Evolutionary conservation across 2,888 invertebrate species (phyloP).

Genomic region (Ophion obscuratus): DNA sequence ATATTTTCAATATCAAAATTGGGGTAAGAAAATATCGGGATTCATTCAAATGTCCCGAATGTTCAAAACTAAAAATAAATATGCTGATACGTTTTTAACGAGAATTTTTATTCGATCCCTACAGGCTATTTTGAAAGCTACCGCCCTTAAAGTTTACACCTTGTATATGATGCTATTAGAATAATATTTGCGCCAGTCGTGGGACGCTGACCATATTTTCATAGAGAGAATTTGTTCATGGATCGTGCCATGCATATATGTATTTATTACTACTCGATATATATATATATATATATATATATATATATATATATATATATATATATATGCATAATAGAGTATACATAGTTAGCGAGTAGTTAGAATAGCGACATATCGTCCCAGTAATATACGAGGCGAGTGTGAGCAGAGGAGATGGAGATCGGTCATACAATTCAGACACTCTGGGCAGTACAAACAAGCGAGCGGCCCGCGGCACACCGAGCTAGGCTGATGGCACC

Average conservation of each 20-base stretch:
- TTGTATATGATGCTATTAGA: not conserved
- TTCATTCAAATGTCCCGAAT: not conserved
- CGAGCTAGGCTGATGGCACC: not conserved
- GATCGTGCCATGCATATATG: not conserved
- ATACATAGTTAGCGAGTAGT: slow-evolving; percentile 27
- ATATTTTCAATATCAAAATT: too few relatives aligned
- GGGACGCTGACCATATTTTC: not conserved
- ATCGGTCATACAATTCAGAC: slow-evolving; percentile 43
- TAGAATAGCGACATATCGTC: slow-evolving; percentile 47
- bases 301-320: not conserved
- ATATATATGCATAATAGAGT: not conserved
- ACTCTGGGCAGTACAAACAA: slow-evolving; percentile 38
- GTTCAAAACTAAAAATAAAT: not conserved
- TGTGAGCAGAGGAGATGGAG: slow-evolving; percentile 40
- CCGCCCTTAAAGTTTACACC: not conserved
- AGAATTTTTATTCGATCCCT: not conserved
- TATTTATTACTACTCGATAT: not conserved
- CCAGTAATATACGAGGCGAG: slow-evolving; percentile 54
- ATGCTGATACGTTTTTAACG: not conserved
- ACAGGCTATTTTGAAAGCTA: not conserved
- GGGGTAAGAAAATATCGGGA: too few relatives aligned
- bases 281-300: not conserved
- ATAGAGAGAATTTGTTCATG: not conserved
- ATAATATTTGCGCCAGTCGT: not conserved
- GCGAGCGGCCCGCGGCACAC: slow-evolving; percentile 10